phyloP scores from a whole-genome alignment of 2,888 invertebrate species.

The Osedax frankpressi region DNA sequence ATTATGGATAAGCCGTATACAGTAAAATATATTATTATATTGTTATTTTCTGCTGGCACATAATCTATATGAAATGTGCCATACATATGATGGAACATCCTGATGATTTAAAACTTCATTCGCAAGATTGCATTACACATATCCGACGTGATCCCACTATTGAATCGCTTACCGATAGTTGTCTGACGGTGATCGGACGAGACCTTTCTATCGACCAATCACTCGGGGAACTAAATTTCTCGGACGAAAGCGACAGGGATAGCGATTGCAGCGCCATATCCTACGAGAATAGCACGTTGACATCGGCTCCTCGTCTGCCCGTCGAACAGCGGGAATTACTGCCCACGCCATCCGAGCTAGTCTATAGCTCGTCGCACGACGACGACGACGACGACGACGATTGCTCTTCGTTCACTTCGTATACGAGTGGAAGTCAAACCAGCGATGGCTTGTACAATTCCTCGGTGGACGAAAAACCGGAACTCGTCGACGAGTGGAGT shows the following conservation, averaged over 20 bases:
- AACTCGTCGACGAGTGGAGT: constrained; percentile 12
- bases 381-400: not conserved
- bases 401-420: not conserved
- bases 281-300: not conserved
- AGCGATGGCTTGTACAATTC: constrained; percentile 52
- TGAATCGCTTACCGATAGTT: not conserved
- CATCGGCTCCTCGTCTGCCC: not conserved
- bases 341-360: not conserved
- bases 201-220: too few relatives aligned
- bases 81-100: not conserved
- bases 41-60: too few relatives aligned
- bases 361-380: not conserved
- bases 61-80: too few relatives aligned
- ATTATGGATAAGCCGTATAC: too few relatives aligned
- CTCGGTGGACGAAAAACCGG: constrained; percentile 25
- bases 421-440: not conserved
- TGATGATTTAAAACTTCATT: not conserved
- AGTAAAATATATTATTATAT: too few relatives aligned
- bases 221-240: not conserved
- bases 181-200: not conserved
- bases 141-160: not conserved
- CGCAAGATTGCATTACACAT: not conserved
- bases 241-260: not conserved
- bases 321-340: not conserved
- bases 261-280: not conserved